Evolutionary conservation across 2,888 invertebrate genomes (phyloP).

Genomic region (Muscina levida): DNA sequence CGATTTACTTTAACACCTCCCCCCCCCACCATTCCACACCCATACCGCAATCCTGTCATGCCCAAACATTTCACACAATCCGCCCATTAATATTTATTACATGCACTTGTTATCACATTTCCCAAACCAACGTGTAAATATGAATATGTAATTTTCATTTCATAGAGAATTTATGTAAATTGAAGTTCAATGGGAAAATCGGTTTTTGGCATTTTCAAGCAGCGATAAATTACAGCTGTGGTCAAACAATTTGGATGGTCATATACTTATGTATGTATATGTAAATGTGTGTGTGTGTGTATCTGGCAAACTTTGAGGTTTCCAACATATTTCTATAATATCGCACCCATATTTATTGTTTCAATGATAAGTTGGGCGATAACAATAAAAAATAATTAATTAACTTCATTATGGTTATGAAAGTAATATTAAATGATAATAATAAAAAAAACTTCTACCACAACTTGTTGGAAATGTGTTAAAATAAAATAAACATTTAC

Average conservation of each 20-base stretch:
- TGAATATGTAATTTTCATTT: too few species aligned
- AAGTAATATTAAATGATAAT: constrained; percentile 6
- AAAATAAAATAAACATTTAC: too few species aligned
- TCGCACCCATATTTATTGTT: neutral
- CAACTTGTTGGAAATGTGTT: neutral
- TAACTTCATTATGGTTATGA: constrained; percentile 24
- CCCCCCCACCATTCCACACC: too few species aligned
- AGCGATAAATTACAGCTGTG: constrained; percentile 27
- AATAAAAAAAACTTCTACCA: constrained; percentile 15
- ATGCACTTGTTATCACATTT: constrained; percentile 10
- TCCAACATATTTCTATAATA: constrained; percentile 25
- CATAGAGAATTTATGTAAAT: too few species aligned
- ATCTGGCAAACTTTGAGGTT: constrained; percentile 19
- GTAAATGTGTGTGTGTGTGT: too few species aligned
- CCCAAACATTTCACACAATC: too few species aligned
- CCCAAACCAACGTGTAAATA: too few species aligned
- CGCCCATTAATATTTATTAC: constrained; percentile 15
- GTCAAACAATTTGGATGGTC: constrained; percentile 7
- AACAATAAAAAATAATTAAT: constrained; percentile 25
- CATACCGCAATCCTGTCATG: too few species aligned
- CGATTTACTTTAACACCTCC: too few species aligned
- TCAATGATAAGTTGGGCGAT: constrained; percentile 5
- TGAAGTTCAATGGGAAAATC: constrained; percentile 4
- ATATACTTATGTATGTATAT: too few species aligned
- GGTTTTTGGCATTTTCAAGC: neutral